Base-by-base conservation (phyloP, 2,888 invertebrate species). In the Leptinotarsa juncta region DNA sequence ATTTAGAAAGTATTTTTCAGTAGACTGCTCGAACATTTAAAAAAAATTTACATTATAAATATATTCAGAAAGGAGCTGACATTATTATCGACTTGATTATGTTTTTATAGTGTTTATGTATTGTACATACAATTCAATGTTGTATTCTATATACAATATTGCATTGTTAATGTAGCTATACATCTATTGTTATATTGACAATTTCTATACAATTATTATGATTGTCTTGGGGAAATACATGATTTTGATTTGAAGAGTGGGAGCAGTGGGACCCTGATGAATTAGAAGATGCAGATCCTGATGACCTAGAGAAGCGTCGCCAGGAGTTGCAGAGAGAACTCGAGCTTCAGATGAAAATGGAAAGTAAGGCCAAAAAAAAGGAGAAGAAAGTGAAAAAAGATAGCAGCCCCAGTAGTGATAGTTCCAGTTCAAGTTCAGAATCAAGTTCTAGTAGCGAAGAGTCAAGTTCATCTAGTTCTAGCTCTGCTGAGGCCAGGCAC, bases 201-300 rank as follows among this genome's bases (percentile, higher is more conserved):
- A 42, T 42, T 42, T 42, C 12, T 42, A 42, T 42, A 42, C 42
- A 42, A 12, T 42, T 42, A 10, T 42, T 42, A 42, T 12, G 42
- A 42, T 42, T 42, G 42, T 42, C 3, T 42, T 3, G 10, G 12
- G 12, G 1, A 10, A 42, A 10, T 42, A 42, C 5, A 42, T 42
- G 42, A 42, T 42, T 42, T 42, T 42, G 10, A 75, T 42, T 42
- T 42, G 10, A 42, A 90, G 92, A 82, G 86, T 92, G 93, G 88
- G 93, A 93, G 85, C 92, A 92, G 86, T 94, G 94, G 94, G 93
- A 94, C 87, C 94, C 93, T 87, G 93, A 92, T 85, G 93, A 94
- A 89, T 87, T 95, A 88, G 94, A 94, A 86, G 94, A 94, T 89
- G 94, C 94, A 79, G 94, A 95, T 88, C 94, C 94, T 77, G 94